Conservation (phyloP, 2,888 invertebrate species). For the Spatulosminthurus flaviceps region DNA sequence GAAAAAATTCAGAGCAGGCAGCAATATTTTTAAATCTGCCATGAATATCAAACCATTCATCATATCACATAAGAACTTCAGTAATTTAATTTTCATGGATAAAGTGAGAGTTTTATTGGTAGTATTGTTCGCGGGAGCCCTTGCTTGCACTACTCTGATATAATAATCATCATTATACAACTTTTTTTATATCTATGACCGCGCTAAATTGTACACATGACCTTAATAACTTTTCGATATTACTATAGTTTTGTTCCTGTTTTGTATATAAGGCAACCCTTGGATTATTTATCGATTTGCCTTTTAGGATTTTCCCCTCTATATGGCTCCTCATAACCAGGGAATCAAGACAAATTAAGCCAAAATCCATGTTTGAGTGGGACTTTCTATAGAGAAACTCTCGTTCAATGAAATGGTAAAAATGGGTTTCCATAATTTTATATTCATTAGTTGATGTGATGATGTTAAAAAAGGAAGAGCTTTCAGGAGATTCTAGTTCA, state of each 20-base stretch:
- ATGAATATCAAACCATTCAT: background rate
- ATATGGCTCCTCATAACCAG: too few species aligned
- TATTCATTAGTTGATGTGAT: too few species aligned
- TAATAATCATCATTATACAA: too few species aligned
- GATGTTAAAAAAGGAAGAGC: too few species aligned
- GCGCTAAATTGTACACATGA: background rate
- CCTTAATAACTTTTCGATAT: conserved; percentile 36
- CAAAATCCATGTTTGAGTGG: background rate
- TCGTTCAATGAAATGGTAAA: too few species aligned
- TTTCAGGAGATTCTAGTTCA: too few species aligned
- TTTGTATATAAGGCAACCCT: conserved; percentile 29
- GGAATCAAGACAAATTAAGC: background rate
- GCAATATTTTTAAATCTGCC: background rate
- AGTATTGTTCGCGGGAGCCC: background rate
- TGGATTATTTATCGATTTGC: conserved; percentile 33
- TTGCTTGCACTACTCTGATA: background rate
- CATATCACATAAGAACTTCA: background rate
- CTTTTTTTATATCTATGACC: too few species aligned
- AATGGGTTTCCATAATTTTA: too few species aligned
- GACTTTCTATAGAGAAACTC: too few species aligned
- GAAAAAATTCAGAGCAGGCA: background rate
- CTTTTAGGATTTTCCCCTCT: background rate
- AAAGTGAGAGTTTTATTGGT: too few species aligned
- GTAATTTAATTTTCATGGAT: background rate
- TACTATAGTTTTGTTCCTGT: conserved; percentile 25